Conservation (phyloP, 2,797 vertebrate species). For the Artibeus jamaicensis region DNA sequence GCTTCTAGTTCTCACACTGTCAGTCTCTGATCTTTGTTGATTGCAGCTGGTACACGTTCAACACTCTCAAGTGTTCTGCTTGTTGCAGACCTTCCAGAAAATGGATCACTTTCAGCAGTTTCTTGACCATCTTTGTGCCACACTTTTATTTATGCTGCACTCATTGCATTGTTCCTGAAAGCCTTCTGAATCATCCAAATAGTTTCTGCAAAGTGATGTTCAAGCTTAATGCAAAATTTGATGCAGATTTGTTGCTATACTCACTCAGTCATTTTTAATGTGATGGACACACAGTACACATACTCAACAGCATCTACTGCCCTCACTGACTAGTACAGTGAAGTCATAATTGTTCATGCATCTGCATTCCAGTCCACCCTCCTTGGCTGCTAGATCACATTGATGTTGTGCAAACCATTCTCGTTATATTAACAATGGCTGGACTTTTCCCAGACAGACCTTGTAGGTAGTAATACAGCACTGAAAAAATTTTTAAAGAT, state of each 20-base stretch:
- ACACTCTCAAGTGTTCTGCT: neutral
- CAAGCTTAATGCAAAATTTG: neutral
- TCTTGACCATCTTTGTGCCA: too few relatives aligned
- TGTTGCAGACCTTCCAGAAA: neutral
- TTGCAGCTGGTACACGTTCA: neutral
- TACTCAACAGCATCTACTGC: neutral
- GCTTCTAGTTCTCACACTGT: neutral
- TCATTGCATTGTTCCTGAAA: too few relatives aligned
- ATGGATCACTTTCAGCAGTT: neutral
- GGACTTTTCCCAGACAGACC: neutral
- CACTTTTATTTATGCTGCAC: too few relatives aligned
- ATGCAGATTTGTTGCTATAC: neutral
- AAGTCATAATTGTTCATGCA: neutral
- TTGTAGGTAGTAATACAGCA: neutral
- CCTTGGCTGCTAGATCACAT: neutral
- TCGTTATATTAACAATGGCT: neutral
- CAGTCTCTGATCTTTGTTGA: neutral
- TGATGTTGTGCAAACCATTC: neutral
- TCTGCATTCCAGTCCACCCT: neutral
- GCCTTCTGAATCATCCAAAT: neutral
- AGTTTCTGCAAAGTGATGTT: neutral
- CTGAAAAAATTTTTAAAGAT: neutral
- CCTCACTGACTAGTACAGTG: neutral
- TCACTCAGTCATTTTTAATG: neutral
- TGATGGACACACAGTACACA: neutral